Evolutionary conservation across 1,140 invertebrate genomes (phyloP).

Genomic region (Dinoponera quadriceps): DNA sequence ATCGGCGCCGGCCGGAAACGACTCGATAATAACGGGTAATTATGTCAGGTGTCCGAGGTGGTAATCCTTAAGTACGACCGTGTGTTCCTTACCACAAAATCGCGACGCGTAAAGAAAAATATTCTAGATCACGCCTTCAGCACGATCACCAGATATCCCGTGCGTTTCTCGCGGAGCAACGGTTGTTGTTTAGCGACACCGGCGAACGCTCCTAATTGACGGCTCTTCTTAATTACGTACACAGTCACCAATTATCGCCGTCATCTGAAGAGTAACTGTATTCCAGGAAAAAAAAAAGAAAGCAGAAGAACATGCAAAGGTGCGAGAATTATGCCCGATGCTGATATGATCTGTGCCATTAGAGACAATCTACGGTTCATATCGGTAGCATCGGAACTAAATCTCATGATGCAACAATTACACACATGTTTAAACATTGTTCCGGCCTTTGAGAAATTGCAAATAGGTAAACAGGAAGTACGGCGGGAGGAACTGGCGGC

Average conservation of each 20-base stretch:
- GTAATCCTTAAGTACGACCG: constrained; percentile 12
- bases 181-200: constrained; percentile 47
- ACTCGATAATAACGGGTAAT: constrained; percentile 37
- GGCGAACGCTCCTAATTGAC: constrained; percentile 32
- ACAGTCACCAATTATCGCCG: constrained; percentile 28
- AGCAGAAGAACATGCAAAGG: constrained; percentile 12
- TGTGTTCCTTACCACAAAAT: constrained; percentile 47
- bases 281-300: not conserved
- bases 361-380: constrained; percentile 29
- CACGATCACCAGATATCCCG: not conserved
- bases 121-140: constrained; percentile 15
- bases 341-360: constrained; percentile 50
- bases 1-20: constrained; percentile 53
- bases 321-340: constrained; percentile 20
- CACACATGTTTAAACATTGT: constrained; percentile 33
- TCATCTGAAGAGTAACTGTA: constrained; percentile 19
- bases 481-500: not conserved
- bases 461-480: constrained; percentile 36
- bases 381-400: constrained; percentile 38
- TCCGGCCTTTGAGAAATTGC: constrained; percentile 31
- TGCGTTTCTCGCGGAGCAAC: constrained; percentile 39
- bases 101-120: not conserved
- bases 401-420: constrained; percentile 29
- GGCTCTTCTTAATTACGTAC: constrained; percentile 25
- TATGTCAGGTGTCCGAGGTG: constrained; percentile 40